phyloP scores from a whole-genome alignment of 2,888 invertebrate genomes.

The Busseola fusca region DNA sequence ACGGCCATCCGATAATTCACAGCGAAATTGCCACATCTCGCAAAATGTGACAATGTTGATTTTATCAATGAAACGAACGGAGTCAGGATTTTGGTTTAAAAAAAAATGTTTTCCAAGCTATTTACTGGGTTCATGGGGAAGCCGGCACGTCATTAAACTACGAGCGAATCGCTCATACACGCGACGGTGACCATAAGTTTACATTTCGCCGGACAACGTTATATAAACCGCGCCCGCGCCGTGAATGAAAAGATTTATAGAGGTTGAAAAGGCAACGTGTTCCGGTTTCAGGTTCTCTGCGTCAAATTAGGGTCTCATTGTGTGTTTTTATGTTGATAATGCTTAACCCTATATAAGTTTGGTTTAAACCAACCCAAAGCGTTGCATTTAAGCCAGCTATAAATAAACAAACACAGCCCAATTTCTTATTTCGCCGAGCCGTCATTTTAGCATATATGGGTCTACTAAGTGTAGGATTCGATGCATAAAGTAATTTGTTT shows the following conservation, averaged over 20 bases:
- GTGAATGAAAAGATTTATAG: conserved; percentile 57
- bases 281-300: conserved; percentile 32
- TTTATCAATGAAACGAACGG: conserved; percentile 66
- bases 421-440: conserved; percentile 27
- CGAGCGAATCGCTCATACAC: conserved; percentile 51
- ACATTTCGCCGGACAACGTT: conserved; percentile 56
- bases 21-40: conserved; percentile 45
- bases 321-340: conserved; percentile 39
- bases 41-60: conserved; percentile 64
- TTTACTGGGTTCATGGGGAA: conserved; percentile 62
- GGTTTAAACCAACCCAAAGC: conserved; percentile 17
- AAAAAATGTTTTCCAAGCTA: conserved; percentile 63
- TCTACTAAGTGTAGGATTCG: conserved; percentile 50
- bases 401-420: conserved; percentile 31
- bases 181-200: conserved; percentile 56
- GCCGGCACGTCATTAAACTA: conserved; percentile 53
- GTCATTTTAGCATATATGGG: conserved; percentile 47
- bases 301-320: conserved; percentile 52
- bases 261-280: conserved; percentile 41
- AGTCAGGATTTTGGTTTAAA: conserved; percentile 55
- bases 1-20: conserved; percentile 36
- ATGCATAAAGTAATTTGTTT: conserved; percentile 61
- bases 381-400: neutral
- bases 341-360: conserved; percentile 10
- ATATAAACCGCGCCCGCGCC: conserved; percentile 20